Evolutionary conservation across 2,888 invertebrate species (phyloP), one percentile per base, ranked within the genome.

Genomic region (Nemurella pictetii): DNA sequence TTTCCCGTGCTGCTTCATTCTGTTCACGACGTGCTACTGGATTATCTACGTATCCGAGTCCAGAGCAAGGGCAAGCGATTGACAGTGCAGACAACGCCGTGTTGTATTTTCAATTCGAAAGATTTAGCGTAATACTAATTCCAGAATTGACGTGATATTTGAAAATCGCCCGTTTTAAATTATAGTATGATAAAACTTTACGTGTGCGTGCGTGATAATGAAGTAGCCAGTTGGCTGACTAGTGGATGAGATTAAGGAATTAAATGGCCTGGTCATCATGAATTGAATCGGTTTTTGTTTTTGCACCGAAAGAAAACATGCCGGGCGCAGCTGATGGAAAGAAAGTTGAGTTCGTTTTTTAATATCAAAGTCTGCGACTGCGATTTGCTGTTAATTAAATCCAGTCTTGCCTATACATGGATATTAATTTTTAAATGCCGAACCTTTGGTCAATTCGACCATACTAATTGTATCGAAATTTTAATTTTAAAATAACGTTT

Each of bases 11-110:
- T 92, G 92, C 88, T 93, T 93, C 89, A 87, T 92, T 55, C 90
- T 93, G 2, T 94, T 94, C 88, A 91, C 92, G 77, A 89, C 92
- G 86, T 92, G 92, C 86, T 94, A 93, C 89, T 94, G 93, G 93
- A 92, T 93, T 87, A 92, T 92, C 85, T 94, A 94, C 89, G 90
- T 93, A 85, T 93, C 91, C 89, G 93, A 93, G 88, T 93, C 93
- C 35, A 87, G 88, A 77, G 28, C 83, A 12, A n/a, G 86, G 28
- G 27, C 29, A 27, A 36, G 30, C 29, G 84, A 80, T 55, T 85
- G 85, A 85, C 85, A 5, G 28, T 55, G 55, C 55, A 3, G 55
- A 55, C 55, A 55, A n/a, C 2, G 20, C 32, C 35, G 25, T 35
- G 36, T 20, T 15, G 55, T 55, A 12, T 55, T 55, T 15, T 20